Percentiles rank a stretch among this genome's conserved stretches.
Conservation (phyloP, 2,888 invertebrate genomes). For the Pycnomerus fuliginosus region DNA sequence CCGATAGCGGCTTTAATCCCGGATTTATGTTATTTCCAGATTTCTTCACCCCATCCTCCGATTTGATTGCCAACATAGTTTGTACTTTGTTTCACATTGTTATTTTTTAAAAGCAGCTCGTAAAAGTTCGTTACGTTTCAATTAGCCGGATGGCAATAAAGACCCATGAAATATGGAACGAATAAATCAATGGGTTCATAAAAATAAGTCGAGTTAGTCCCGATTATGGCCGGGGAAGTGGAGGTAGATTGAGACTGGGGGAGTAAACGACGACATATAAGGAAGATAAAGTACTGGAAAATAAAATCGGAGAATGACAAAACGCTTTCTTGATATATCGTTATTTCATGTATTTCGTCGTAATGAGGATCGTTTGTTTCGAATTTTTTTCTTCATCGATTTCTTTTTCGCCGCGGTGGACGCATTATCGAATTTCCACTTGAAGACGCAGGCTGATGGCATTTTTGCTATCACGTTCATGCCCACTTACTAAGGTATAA, state of each 20-base stretch:
- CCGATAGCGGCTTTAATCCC: constrained; percentile 52
- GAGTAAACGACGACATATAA: constrained; percentile 48
- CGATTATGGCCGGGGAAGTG: constrained; percentile 9
- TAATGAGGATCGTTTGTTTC: no score
- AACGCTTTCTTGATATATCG: constrained; percentile 44
- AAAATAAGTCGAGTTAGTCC: constrained; percentile 14
- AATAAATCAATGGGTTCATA: constrained; percentile 22
- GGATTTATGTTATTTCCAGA: constrained; percentile 53
- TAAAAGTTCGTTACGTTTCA: not conserved
- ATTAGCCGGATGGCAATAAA: constrained; percentile 2
- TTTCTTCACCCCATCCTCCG: constrained; percentile 33
- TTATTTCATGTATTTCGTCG: no score
- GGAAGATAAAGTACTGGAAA: constrained; percentile 50
- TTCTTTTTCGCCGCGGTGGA: no score
- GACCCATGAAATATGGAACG: constrained; percentile 5
- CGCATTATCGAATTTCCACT: constrained; percentile 12
- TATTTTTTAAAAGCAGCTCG: not conserved
- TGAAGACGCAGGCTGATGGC: constrained; percentile 17
- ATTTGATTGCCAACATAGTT: constrained; percentile 27
- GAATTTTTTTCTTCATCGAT: no score
- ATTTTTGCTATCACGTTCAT: constrained; percentile 41
- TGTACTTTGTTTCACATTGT: constrained; percentile 14
- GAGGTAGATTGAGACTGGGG: constrained; percentile 22
- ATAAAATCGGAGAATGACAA: constrained; percentile 52
- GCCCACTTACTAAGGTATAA: constrained; percentile 44